Evolutionary conservation across 2,113 vertebrate species (phyloP), one percentile per base, ranked within the genome.

Genomic region (Channa maculata): DNA sequence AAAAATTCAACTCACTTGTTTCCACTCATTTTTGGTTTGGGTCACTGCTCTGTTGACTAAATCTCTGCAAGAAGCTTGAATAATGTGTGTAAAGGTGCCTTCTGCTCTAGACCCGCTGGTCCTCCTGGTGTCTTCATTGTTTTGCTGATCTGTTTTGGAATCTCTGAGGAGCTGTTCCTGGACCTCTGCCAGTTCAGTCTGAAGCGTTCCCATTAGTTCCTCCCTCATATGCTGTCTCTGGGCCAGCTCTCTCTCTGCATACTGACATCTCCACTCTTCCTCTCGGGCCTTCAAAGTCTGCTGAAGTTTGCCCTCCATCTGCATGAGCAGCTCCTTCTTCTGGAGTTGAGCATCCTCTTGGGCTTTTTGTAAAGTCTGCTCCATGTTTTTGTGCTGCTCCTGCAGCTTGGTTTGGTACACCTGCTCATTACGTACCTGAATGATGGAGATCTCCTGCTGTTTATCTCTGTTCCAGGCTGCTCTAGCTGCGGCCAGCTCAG

Each of bases 401-500:
- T 96, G 92, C 70, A 96, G 88, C 89, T 96, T 96, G 0, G 86
- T 77, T 15, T 94, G 86, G 77, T 95, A 95, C 65, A 94, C 93
- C 80, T 91, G 92, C 62, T 98, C 96, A 12, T 94, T 95, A 84
- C 94, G 94, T 15, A 85, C 83, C 79, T 94, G 95, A 55, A 97
- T 74, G 75, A 82, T 89, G 10, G 91, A 85, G 24, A 97, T 92
- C 91, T 99, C 97, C 86, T 98, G 95, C 71, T 96, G 95, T 75
- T 96, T 97, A 78, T 97, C 95, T 87, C 94, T 92, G 88, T 93
- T 97, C 96, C 97, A 98, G 58, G 92, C 92, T 13, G 93, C 94
- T 80, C 89, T 91, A 1, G 96, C 96, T 80, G 92, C 96, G 0
- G 95, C 95, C 66, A 98, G 62, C 80, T 98, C 97, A n/a, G 96